These are phyloP conservation scores for Galeopterus variegatus DNA, from an alignment of 2,113 vertebrate species.

Conservation along the genomic window DNA sequence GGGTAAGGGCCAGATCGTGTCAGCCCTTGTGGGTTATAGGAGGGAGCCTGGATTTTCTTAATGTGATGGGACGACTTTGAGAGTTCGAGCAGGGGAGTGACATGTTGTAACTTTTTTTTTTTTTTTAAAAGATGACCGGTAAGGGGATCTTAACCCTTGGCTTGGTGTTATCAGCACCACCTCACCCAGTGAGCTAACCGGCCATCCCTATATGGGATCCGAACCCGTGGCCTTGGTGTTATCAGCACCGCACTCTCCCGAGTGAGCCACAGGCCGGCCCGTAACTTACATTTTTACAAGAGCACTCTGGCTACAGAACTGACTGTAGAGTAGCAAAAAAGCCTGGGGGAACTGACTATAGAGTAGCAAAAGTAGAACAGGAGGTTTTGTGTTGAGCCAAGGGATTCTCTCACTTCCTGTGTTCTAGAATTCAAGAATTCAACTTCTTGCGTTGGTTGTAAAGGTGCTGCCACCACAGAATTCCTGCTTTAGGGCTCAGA, in stretches of 20 bases:
- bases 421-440: too few relatives aligned
- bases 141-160: too few relatives aligned
- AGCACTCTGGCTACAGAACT: neutral
- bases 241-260: too few relatives aligned
- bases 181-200: too few relatives aligned
- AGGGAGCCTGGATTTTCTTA: constrained; percentile 28
- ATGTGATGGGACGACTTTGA: neutral
- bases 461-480: neutral
- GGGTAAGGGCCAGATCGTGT: neutral
- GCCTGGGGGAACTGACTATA: neutral
- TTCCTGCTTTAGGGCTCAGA: accelerated
- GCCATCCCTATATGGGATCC: too few relatives aligned
- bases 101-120: neutral
- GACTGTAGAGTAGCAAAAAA: neutral
- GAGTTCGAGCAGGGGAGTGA: neutral
- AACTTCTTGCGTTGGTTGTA: neutral
- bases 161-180: too few relatives aligned
- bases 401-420: neutral
- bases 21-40: neutral
- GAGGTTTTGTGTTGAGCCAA: neutral
- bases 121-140: too few relatives aligned
- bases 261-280: too few relatives aligned
- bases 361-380: neutral
- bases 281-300: neutral
- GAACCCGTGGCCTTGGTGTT: too few relatives aligned